Percentiles rank a stretch among this genome's conserved stretches.
Conservation (phyloP, 2,113 vertebrate genomes). For the Brachyistius frenatus region DNA sequence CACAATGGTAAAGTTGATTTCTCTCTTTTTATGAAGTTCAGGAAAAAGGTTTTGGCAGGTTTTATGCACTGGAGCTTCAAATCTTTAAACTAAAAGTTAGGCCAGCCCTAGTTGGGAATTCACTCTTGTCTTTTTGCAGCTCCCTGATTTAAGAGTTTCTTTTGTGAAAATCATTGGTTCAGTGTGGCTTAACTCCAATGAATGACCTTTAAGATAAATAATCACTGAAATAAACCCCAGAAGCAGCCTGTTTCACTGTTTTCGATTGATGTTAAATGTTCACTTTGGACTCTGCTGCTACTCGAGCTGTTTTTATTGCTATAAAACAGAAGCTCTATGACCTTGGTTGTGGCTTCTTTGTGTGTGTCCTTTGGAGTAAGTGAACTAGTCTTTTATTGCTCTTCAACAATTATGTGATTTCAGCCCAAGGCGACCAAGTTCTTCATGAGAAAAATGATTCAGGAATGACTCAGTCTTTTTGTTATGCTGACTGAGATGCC, state of each 20-base stretch:
- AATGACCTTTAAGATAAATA: conserved; percentile 15
- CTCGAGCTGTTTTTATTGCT: background rate
- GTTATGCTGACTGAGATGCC: conserved; percentile 1
- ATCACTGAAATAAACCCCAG: background rate
- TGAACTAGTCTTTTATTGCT: conserved; percentile 14
- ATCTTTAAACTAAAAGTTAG: conserved; percentile 40
- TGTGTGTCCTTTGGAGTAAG: conserved; percentile 4
- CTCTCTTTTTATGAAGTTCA: conserved; percentile 39
- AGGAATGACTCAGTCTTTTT: conserved; percentile 45
- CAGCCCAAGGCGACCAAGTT: conserved; percentile 40
- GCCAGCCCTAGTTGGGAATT: conserved; percentile 22
- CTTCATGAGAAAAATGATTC: conserved; percentile 31
- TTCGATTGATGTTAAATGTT: background rate
- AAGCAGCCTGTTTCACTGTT: background rate
- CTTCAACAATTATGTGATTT: background rate
- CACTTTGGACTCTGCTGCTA: background rate
- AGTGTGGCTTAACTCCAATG: conserved; percentile 19
- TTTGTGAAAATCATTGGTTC: conserved; percentile 42
- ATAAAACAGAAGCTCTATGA: background rate
- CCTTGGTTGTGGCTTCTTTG: conserved; percentile 16
- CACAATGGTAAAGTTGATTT: conserved; percentile 3
- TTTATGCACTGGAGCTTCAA: conserved; percentile 39
- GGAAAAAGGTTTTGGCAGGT: conserved; percentile 41
- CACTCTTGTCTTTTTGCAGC: conserved; percentile 27
- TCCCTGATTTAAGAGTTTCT: conserved; percentile 20